Conservation (phyloP, 2,888 invertebrate species). For the Criorhina ranunculi region DNA sequence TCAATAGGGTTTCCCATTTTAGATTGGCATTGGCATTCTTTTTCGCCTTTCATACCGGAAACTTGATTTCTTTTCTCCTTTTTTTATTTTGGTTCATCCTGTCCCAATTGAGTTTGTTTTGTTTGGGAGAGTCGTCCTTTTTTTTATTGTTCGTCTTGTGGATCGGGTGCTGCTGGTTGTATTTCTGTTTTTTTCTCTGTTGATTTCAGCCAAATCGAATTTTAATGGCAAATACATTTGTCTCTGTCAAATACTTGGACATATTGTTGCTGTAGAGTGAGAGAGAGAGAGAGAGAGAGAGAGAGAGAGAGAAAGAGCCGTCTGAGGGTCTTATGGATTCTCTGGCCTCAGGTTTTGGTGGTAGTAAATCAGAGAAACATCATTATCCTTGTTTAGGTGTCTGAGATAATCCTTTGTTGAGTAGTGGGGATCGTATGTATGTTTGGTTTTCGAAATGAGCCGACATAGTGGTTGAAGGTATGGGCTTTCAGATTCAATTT, state of each 20-base stretch:
- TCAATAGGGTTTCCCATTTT: slow-evolving; percentile 30
- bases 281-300: too few relatives aligned
- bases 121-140: slow-evolving; percentile 56
- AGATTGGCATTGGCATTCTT: slow-evolving; percentile 49
- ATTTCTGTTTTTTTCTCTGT: slow-evolving; percentile 39
- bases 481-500: slow-evolving; percentile 14
- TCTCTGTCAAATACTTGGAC: slow-evolving; percentile 73
- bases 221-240: slow-evolving; percentile 77
- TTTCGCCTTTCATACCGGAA: slow-evolving; percentile 22
- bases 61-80: slow-evolving; percentile 30
- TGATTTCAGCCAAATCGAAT: slow-evolving; percentile 73
- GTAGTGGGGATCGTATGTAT: slow-evolving; percentile 16
- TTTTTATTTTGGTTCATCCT: neutral
- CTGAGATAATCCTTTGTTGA: slow-evolving; percentile 63
- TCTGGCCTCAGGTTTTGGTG: slow-evolving; percentile 29
- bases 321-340: neutral
- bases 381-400: slow-evolving; percentile 74
- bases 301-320: neutral
- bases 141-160: slow-evolving; percentile 4
- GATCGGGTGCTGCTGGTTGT: slow-evolving; percentile 20
- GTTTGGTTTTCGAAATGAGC: slow-evolving; percentile 13
- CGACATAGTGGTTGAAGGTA: neutral
- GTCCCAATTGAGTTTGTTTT: slow-evolving; percentile 58
- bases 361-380: slow-evolving; percentile 72
- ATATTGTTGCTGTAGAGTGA: slow-evolving; percentile 70